phyloP scores from a whole-genome alignment of 2,113 vertebrate genomes.

The Sialia sialis region DNA sequence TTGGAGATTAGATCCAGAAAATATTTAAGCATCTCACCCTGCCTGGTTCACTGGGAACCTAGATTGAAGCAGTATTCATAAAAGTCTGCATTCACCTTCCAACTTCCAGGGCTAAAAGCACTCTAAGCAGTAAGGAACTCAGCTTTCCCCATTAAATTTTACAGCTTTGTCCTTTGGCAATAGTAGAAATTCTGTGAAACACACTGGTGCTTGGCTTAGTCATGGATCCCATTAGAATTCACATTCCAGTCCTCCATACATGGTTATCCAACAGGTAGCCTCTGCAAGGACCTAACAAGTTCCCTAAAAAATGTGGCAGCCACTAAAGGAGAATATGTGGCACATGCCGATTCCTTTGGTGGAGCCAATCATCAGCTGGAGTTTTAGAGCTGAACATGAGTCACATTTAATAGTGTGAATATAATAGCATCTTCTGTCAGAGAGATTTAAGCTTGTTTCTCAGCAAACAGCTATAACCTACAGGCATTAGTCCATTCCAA shows the following conservation, averaged over 20 bases:
- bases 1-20: neutral
- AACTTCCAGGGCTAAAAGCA: neutral
- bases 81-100: neutral
- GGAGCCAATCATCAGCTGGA: neutral
- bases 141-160: neutral
- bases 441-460: neutral
- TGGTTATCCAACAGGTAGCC: neutral
- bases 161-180: neutral
- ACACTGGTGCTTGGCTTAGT: neutral
- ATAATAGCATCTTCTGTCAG: neutral
- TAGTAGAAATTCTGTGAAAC: neutral
- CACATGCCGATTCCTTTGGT: neutral
- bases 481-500: neutral
- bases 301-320: neutral
- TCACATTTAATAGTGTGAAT: neutral
- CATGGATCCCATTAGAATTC: neutral
- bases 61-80: neutral
- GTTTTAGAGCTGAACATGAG: neutral
- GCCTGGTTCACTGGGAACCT: neutral
- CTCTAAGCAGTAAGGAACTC: neutral
- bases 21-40: neutral
- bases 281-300: neutral
- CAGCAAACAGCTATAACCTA: neutral
- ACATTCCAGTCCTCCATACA: neutral
- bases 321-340: neutral